Evolutionary conservation across 1,140 invertebrate species (phyloP).

Genomic region (Microplitis mediator): DNA sequence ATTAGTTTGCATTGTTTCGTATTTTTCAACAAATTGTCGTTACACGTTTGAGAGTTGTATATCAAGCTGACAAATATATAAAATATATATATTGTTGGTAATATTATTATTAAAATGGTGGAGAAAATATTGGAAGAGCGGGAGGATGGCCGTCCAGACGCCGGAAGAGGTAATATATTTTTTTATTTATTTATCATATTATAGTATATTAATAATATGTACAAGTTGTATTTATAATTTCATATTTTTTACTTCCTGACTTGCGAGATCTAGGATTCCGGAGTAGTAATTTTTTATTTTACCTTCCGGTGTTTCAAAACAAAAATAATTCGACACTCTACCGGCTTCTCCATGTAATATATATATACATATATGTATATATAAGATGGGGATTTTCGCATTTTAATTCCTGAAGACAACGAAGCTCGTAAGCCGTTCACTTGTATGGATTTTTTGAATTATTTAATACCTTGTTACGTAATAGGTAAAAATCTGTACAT

Average conservation of each 20-base stretch:
- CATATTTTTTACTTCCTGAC: background rate
- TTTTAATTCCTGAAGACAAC: too few relatives aligned
- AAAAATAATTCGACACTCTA: too few relatives aligned
- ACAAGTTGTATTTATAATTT: background rate
- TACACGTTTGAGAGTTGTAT: background rate
- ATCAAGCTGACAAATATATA: background rate
- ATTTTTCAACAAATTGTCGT: background rate
- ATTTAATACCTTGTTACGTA: too few relatives aligned
- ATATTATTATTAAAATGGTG: constrained; percentile 48
- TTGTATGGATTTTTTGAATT: too few relatives aligned
- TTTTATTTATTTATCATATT: background rate
- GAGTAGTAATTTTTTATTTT: too few relatives aligned
- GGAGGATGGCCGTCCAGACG: constrained; percentile 50
- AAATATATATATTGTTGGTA: background rate
- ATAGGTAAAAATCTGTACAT: too few relatives aligned
- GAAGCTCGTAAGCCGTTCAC: too few relatives aligned
- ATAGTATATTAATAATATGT: background rate
- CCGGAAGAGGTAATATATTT: constrained; percentile 45
- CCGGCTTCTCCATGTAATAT: too few relatives aligned
- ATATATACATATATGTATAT: too few relatives aligned
- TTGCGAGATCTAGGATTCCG: too few relatives aligned
- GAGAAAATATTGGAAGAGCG: constrained; percentile 58
- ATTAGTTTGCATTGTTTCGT: background rate
- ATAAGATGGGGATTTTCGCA: too few relatives aligned
- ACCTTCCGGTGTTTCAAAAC: too few relatives aligned